Evolutionary conservation across 1,140 invertebrate species (phyloP).

Genomic region (Spodoptera frugiperda): DNA sequence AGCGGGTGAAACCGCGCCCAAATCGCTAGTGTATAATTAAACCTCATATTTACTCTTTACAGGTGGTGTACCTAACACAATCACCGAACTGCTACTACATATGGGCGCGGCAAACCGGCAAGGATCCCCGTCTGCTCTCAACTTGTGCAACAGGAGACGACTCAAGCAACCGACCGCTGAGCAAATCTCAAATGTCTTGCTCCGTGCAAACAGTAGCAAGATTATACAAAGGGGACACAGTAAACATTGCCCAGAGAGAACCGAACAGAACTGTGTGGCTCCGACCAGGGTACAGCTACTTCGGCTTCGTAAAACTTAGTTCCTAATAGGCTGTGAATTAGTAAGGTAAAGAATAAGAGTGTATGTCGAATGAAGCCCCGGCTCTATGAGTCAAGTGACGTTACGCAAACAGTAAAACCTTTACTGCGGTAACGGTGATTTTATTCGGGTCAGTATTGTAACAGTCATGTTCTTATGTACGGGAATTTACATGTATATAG

Average conservation of each 20-base stretch:
- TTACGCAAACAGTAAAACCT: constrained; percentile 19
- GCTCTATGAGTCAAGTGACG: constrained; percentile 22
- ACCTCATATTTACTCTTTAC: constrained; percentile 45
- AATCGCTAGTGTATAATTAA: too few species aligned
- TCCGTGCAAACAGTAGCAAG: constrained; percentile 70
- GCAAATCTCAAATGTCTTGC: constrained; percentile 77
- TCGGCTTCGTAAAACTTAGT: constrained; percentile 80
- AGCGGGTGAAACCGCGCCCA: too few species aligned
- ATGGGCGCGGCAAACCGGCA: constrained; percentile 62
- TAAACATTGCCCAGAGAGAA: constrained; percentile 75
- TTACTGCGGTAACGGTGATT: neutral
- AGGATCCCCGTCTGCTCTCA: constrained; percentile 61
- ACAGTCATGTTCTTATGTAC: neutral
- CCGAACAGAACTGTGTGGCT: constrained; percentile 75
- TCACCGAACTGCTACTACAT: constrained; percentile 76
- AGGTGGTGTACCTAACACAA: constrained; percentile 78
- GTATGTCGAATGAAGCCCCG: constrained; percentile 9
- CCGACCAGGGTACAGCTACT: constrained; percentile 71
- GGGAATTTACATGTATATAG: neutral
- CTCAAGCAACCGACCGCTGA: constrained; percentile 59
- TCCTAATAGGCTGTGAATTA: constrained; percentile 70
- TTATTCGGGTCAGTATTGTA: neutral
- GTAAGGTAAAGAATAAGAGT: constrained; percentile 4
- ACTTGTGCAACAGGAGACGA: constrained; percentile 75
- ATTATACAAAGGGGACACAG: constrained; percentile 67